Evolutionary conservation across 92 coral and sea anemone genomes (phyloP).

Genomic region (Bergia sp.): DNA sequence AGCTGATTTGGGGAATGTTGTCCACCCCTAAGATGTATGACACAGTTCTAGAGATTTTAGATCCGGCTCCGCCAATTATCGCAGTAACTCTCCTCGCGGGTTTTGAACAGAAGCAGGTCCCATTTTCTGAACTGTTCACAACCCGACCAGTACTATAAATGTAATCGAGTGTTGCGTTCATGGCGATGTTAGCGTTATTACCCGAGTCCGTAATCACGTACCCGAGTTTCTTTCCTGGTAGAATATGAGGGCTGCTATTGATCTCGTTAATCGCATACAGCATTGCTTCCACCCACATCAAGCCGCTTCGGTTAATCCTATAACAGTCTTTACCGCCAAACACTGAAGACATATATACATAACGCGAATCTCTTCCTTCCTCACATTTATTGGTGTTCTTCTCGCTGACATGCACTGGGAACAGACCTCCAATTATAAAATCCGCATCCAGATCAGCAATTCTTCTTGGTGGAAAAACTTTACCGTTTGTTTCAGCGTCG

Average conservation of each 20-base stretch:
- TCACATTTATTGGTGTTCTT: conserved; percentile 63
- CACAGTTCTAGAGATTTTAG: conserved; percentile 91
- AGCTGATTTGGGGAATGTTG: conserved; percentile 91
- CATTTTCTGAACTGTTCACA: conserved; percentile 3
- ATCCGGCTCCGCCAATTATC: conserved; percentile 95
- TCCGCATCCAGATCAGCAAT: conserved; percentile 66
- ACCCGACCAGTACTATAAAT: conserved; percentile 20
- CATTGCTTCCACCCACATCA: conserved; percentile 98
- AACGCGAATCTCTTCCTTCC: conserved; percentile 35
- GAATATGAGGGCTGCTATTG: conserved; percentile 61
- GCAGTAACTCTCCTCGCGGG: conserved; percentile 62
- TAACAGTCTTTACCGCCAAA: conserved; percentile 66
- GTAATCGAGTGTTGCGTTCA: conserved; percentile 76
- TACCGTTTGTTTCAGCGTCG: neutral
- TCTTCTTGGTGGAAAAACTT: conserved; percentile 55
- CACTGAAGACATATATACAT: conserved; percentile 53
- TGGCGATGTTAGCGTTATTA: conserved; percentile 82
- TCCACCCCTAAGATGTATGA: conserved; percentile 68
- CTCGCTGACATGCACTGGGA: conserved; percentile 79
- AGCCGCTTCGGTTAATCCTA: conserved; percentile 71
- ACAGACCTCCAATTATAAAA: conserved; percentile 80
- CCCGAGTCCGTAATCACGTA: conserved; percentile 89
- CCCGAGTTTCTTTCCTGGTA: conserved; percentile 75
- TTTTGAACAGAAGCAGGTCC: conserved; percentile 56
- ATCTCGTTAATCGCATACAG: conserved; percentile 77